Conservation (phyloP, 2,888 invertebrate species). For the Copidosoma aretas region DNA sequence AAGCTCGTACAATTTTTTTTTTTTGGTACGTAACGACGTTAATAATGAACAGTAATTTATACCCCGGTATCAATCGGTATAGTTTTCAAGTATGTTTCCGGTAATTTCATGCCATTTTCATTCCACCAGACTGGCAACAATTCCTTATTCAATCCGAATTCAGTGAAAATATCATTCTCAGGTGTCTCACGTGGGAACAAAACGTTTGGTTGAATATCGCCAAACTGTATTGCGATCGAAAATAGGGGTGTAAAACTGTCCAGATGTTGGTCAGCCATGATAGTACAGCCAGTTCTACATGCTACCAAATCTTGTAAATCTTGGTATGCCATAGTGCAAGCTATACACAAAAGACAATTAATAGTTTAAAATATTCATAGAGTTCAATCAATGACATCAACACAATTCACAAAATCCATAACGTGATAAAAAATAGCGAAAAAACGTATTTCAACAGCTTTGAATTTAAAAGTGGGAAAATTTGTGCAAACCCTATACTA, state of each 20-base stretch:
- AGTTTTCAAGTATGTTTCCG: constrained; percentile 58
- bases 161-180: constrained; percentile 56
- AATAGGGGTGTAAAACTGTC: constrained; percentile 49
- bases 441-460: not conserved
- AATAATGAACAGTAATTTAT: constrained; percentile 31
- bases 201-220: constrained; percentile 51
- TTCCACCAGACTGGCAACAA: constrained; percentile 59
- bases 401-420: not conserved
- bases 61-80: constrained; percentile 56
- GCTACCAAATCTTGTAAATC: constrained; percentile 49
- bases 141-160: constrained; percentile 57
- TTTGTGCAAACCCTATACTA: no score
- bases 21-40: constrained; percentile 17
- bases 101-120: constrained; percentile 56
- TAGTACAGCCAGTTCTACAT: constrained; percentile 55
- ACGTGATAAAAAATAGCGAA: not conserved
- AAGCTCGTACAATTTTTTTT: constrained; percentile 11
- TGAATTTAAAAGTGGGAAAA: constrained; percentile 1
- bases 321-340: constrained; percentile 57
- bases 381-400: not conserved
- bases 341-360: constrained; percentile 44
- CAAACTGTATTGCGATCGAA: constrained; percentile 50
- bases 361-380: not conserved
- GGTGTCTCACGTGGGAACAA: constrained; percentile 54
- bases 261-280: constrained; percentile 53